Evolutionary conservation across 2,113 vertebrate species (phyloP).

Genomic region (Grammomys surdaster): DNA sequence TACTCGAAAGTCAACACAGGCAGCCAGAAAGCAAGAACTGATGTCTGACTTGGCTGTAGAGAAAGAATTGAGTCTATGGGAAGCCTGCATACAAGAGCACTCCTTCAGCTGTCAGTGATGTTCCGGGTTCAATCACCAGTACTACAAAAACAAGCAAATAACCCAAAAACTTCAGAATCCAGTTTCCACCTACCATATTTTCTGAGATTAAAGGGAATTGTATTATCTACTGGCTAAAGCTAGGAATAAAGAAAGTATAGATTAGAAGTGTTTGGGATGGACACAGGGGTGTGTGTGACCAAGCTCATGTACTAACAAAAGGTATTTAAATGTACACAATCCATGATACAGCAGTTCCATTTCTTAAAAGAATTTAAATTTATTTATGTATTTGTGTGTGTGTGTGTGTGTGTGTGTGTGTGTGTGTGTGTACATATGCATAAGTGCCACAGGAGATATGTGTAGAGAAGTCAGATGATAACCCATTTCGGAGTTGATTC

Average conservation of each 20-base stretch:
- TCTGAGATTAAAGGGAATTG: neutral
- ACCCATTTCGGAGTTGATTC: too few species aligned
- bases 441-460: too few species aligned
- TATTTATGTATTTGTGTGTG: neutral
- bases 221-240: neutral
- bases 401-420: neutral
- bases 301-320: neutral
- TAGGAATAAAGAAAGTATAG: neutral
- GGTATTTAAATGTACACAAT: conserved; percentile 27
- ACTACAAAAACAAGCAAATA: neutral
- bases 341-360: neutral
- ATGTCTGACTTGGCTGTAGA: neutral
- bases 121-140: neutral
- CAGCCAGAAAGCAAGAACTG: neutral
- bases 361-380: neutral
- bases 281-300: too few species aligned
- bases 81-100: too few species aligned
- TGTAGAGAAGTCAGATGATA: neutral
- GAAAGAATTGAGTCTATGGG: neutral
- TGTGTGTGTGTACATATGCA: too few species aligned
- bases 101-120: neutral
- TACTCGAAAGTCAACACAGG: neutral
- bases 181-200: neutral
- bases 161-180: neutral
- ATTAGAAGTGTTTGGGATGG: neutral